phyloP scores from a whole-genome alignment of 1,140 invertebrate species.

The Drosophila mayri region DNA sequence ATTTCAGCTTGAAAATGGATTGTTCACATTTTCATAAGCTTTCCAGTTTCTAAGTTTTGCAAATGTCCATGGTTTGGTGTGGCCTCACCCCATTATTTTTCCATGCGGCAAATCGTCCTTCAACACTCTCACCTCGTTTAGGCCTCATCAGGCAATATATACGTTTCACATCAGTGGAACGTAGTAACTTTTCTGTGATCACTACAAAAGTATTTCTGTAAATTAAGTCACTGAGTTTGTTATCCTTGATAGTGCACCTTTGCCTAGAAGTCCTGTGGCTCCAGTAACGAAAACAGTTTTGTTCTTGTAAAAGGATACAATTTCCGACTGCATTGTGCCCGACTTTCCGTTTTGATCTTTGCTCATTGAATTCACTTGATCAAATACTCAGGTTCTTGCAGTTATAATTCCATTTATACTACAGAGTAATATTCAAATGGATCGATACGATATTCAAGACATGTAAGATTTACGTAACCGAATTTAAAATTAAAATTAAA shows the following conservation, averaged over 20 bases:
- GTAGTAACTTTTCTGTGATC: constrained; percentile 92
- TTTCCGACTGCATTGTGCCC: constrained; percentile 55
- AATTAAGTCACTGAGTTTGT: background rate
- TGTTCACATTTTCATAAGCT: too few species aligned
- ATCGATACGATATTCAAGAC: background rate
- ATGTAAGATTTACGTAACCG: background rate
- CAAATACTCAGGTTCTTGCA: background rate
- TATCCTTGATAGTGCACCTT: constrained; percentile 84
- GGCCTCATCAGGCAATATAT: constrained; percentile 91
- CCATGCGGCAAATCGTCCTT: constrained; percentile 87
- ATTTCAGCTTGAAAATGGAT: too few species aligned
- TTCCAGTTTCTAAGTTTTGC: too few species aligned
- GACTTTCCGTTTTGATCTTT: background rate
- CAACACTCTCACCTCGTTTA: constrained; percentile 90
- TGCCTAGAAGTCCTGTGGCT: constrained; percentile 91
- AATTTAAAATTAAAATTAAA: background rate
- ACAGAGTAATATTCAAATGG: background rate
- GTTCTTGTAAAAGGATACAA: constrained; percentile 87
- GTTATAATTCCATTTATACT: constrained; percentile 17
- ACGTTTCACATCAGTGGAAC: constrained; percentile 89
- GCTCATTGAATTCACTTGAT: background rate
- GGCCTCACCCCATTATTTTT: constrained; percentile 78
- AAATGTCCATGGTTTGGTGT: background rate
- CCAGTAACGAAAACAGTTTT: constrained; percentile 88
- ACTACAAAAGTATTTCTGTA: constrained; percentile 65